Evolutionary conservation across 2,113 vertebrate genomes (phyloP), one percentile per base, ranked within the genome.

Genomic region (Megaceryle torquata): DNA sequence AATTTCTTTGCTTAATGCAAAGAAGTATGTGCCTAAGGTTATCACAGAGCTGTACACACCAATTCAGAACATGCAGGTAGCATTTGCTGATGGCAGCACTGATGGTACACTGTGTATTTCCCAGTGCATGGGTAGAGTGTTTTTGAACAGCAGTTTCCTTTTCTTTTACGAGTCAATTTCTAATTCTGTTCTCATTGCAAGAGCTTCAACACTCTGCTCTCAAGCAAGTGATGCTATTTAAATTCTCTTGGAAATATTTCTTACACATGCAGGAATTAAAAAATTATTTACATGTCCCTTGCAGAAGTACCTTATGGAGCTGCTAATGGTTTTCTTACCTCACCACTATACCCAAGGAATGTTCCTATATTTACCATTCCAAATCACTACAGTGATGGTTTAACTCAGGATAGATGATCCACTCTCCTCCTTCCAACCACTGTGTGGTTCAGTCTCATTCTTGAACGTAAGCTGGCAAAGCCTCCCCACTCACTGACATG

Each of bases 281-380:
- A 78, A 84, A 84, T 7, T 31, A 93, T 74, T 88, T 92, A 63
- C 18, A 9, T 50, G n/a, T 93, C 76, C 72, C 54, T 94, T 93
- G 85, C 82, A 94, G 91, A 85, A 91, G 69, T 83, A 65, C 84
- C 82, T 84, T 75, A 65, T 53, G 63, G 89, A 96, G 89, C 43
- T 21, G 20, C 41, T 89, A 81, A 89, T 53, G 51, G 51, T 75
- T 82, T 85, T 95, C 90, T 95, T 93, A 87, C 48, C 93, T 88
- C 82, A 74, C 63, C 81, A 28, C 37, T 28, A 31, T 13, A 84
- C 90, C 86, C 82, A 84, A 5, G 26, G 77, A 92, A 75, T 6
- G 2, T 86, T 84, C 44, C 69, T 86, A 51, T 64, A 70, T 69
- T 84, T 88, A 33, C 57, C 77, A 51, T 65, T 78, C 31, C 33